Evolutionary conservation across 2,113 vertebrate species (phyloP), one percentile per base, ranked within the genome.

Genomic region (Nannospalax galili): DNA sequence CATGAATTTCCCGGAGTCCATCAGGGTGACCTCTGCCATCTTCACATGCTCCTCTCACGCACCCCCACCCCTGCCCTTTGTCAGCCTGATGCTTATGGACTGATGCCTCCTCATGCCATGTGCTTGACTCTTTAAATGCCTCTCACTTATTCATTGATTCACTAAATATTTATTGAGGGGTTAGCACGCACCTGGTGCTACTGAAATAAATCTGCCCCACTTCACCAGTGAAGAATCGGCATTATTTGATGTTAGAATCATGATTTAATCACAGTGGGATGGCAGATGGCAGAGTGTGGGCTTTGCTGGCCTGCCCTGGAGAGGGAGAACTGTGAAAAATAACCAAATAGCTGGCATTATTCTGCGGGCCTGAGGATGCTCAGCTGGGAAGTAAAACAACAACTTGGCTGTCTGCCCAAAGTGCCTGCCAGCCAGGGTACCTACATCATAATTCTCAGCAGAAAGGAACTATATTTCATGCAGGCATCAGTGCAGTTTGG

Each of bases 401-500:
- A 28, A 16, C 26, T n/a, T 82, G 91, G 95, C 89, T 19, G 2
- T 56, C 86, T 20, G 48, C 93, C 86, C n/a, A 32, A 3, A 75
- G 35, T 6, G 42, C 35, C 81, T 75, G 64, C 64, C 62, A 78
- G 42, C 58, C 77, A 40, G 64, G 40, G 11, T 40, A 52, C 40
- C 74, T 52, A 20, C 28, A 1, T 56, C 1, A 0, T 89, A 91
- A 96, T 86, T 96, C 93, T 92, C 62, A 20, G 40, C 78, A 74
- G 84, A 89, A 96, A 84, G 58, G 30, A 56, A 4, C 64, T 81
- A 0, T 88, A 64, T 88, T 85, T 95, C 89, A 82, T 79, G 72
- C n/a, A 52, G 74, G 20, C 62, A 24, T 73, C 80, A 20, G 69
- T 12, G 17, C 22, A 62, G 42, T 30, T 79, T 65, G 79, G 85